phyloP scores from a whole-genome alignment of 2,113 vertebrate genomes.

The Crocuta crocuta region DNA sequence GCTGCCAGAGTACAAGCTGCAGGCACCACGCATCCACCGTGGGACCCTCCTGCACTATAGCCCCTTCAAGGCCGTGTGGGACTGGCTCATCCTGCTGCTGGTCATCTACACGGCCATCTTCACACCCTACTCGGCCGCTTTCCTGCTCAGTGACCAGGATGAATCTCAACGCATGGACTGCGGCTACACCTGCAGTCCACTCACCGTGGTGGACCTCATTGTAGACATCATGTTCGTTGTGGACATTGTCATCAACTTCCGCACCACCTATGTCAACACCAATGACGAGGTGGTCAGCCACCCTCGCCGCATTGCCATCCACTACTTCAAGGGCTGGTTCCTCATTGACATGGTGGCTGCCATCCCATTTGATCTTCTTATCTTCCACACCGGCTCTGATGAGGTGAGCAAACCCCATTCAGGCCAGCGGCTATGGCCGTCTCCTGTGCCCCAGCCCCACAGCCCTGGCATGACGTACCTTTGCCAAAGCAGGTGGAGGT shows the following conservation, averaged over 20 bases:
- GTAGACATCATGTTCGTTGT: slow-evolving; percentile 99
- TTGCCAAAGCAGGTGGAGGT: not conserved
- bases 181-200: slow-evolving; percentile 95
- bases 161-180: slow-evolving; percentile 92
- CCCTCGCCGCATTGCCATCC: slow-evolving; percentile 95
- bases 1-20: slow-evolving; percentile 97
- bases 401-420: slow-evolving; percentile 88
- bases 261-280: slow-evolving; percentile 98
- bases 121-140: slow-evolving; percentile 97
- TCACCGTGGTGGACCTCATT: slow-evolving; percentile 97
- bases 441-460: not conserved
- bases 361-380: slow-evolving; percentile 98
- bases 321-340: slow-evolving; percentile 99
- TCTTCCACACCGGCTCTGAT: slow-evolving; percentile 95
- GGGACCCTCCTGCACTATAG: slow-evolving; percentile 99
- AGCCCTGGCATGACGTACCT: not conserved
- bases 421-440: not conserved
- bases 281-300: slow-evolving; percentile 99
- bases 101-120: slow-evolving; percentile 99
- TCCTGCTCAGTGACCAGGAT: slow-evolving; percentile 96
- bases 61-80: slow-evolving; percentile 99
- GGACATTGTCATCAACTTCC: slow-evolving; percentile 99
- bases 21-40: slow-evolving; percentile 96
- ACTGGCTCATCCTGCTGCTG: slow-evolving; percentile 98
- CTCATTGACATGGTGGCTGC: slow-evolving; percentile 99